Conservation (phyloP, 2,888 invertebrate genomes). For the Napeogenes sylphis region DNA sequence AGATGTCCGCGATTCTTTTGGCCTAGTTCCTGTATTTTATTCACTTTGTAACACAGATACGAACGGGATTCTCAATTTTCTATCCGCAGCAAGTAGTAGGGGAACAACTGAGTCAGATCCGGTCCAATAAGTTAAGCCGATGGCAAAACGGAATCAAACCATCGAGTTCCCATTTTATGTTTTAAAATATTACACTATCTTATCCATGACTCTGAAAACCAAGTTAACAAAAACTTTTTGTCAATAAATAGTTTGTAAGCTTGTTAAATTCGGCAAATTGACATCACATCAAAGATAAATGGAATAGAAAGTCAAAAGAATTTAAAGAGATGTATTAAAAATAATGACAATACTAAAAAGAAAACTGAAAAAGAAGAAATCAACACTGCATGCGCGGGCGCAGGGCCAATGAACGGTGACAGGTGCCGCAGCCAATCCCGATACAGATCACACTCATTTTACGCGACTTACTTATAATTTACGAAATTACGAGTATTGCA, state of each 20-base stretch:
- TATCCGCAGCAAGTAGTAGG: conserved; percentile 32
- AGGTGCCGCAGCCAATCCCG: conserved; percentile 62
- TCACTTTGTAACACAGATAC: conserved; percentile 33
- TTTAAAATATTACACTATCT: not conserved
- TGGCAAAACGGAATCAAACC: conserved; percentile 32
- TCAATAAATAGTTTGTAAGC: not conserved
- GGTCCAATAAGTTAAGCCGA: conserved; percentile 32
- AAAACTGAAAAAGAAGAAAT: conserved; percentile 38
- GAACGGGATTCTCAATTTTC: conserved; percentile 34
- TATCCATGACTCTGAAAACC: no score
- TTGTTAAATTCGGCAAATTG: not conserved
- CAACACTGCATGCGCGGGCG: conserved; percentile 53
- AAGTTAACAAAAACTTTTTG: no score
- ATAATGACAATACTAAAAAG: conserved; percentile 44
- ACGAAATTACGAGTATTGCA: conserved; percentile 47
- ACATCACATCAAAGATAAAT: not conserved
- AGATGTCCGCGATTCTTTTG: conserved; percentile 37
- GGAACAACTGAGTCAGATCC: conserved; percentile 38
- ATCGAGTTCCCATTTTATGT: conserved; percentile 22
- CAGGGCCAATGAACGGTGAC: conserved; percentile 71
- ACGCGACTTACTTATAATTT: conserved; percentile 52
- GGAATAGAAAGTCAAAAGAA: not conserved
- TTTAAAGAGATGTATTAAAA: conserved; percentile 16
- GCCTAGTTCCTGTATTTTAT: conserved; percentile 38
- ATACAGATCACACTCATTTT: conserved; percentile 45